Base-by-base conservation (phyloP, 2,888 invertebrate species). In the Nemurella pictetii region DNA sequence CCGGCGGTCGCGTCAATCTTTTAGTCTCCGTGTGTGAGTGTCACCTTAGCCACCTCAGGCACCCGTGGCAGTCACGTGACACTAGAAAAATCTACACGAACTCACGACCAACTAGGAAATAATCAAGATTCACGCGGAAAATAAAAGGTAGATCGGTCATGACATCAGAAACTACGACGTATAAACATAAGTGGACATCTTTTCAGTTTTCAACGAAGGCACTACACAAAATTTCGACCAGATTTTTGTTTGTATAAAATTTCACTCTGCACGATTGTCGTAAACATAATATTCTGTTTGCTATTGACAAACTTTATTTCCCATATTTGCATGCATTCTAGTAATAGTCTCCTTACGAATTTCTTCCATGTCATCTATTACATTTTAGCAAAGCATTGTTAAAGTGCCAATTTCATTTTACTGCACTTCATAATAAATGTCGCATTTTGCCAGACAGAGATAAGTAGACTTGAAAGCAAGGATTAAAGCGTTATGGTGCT, bases 1-100 rank as follows among this genome's bases (percentile, higher is more conserved):
- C 3, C 9, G 20, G 1, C 55, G 9, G 55, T 20, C 20, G 20
- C 55, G 55, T 55, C 55, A 55, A 55, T 55, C 55, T 7, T 20
- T 7, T 55, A 7, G 75, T 26, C 75, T 25, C 75, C 28, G 27
- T 75, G 75, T 20, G 75, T 25, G 27, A 26, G 75, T 20, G 75
- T 25, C 75, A 75, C 75, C 75, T 75, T 55, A 55, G 9, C 55
- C 55, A n/a, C n/a, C n/a, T n/a, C n/a, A 55, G 55, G 9, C 55
- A 20, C 75, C 12, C 75, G 26, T 27, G 29, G 3, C 27, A 15
- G 35, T 81, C 80, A 81, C 80, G 80, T 78, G 36, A 81, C 36
- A 35, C 36, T 26, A 5, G n/a, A 3, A 9, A 36, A 35, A 25
- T n/a, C 35, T 81, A 12, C 82, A 82, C 82, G 82, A 82, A 82